Conservation (phyloP, 2,797 vertebrate genomes). For the Nyctibius grandis region DNA sequence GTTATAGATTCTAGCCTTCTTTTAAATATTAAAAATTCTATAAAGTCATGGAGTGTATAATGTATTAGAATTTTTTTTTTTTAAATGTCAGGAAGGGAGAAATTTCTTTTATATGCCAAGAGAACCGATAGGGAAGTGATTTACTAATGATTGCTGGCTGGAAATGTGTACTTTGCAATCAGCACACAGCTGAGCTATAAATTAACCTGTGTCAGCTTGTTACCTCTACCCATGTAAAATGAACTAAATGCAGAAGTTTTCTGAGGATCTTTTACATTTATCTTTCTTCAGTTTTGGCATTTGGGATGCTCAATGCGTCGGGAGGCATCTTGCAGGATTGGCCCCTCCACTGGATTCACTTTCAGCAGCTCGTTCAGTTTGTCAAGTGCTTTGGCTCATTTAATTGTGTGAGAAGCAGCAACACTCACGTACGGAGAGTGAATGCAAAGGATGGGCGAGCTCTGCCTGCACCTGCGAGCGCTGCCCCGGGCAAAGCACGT, state of each 20-base stretch:
- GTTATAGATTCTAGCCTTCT: constrained; percentile 50
- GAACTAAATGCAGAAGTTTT: neutral
- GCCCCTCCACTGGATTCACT: neutral
- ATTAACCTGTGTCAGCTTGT: constrained; percentile 28
- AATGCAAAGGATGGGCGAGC: neutral
- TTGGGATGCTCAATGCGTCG: neutral
- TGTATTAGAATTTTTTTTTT: constrained; percentile 25
- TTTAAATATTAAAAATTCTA: constrained; percentile 63
- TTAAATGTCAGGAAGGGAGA: constrained; percentile 44
- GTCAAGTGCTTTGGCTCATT: constrained; percentile 5
- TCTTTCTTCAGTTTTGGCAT: neutral
- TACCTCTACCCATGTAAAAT: neutral
- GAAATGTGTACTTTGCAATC: constrained; percentile 49
- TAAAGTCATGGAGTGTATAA: constrained; percentile 36
- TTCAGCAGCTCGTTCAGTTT: neutral
- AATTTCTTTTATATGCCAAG: constrained; percentile 40
- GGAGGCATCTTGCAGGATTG: neutral
- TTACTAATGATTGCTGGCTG: constrained; percentile 33
- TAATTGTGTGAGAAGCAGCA: neutral
- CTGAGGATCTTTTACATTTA: neutral
- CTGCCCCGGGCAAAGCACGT: neutral
- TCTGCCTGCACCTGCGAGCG: neutral
- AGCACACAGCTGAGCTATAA: constrained; percentile 29
- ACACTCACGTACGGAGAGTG: neutral
- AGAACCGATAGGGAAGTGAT: constrained; percentile 36